Evolutionary conservation across 2,888 invertebrate genomes (phyloP), one percentile per base, ranked within the genome.

Genomic region (Dastarcus helophoroides): DNA sequence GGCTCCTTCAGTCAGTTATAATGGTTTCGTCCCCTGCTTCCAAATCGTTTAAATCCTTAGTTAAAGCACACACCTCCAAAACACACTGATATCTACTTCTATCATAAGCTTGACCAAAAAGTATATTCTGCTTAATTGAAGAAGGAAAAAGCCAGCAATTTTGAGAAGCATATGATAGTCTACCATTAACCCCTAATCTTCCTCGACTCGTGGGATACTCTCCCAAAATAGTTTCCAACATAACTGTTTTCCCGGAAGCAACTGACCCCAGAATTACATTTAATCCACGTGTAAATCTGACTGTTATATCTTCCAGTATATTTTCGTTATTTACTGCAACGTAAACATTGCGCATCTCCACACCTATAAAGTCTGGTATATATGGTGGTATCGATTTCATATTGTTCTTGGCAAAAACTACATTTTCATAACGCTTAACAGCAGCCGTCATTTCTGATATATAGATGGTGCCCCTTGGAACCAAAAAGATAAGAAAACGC

Each of bases 191-290:
- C 14, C 39, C 39, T 2, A 65, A 33, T 4, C 37, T 46, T 1
- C 66, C 66, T 10, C 56, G 53, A 3, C 51, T 54, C 5, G 55
- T 17, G 1, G 50, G 38, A 7, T 61, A 41, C 37, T 65, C 65
- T 4, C 46, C 52, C 10, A 67, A 36, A 11, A 66, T 41, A 2
- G 62, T 35, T 39, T 65, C 58, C 1, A 68, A 38, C 2, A 67
- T 21, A 1, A 63, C 55, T 1, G 63, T 62, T 44, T 80, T 80
- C 23, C 79, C 79, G 11, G 71, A 62, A 11, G 79, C 80, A 3
- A 79, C 73, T 2, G 71, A 65, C 6, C 80, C 80, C 16, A 77
- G 69, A 5, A 80, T 52, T 1, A 71, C 69, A 17, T 65, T 61
- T 4, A 71, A 40, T 22, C 65, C 52, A 1, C 33, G 38, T 27